Percentiles rank a stretch among this genome's conserved stretches.
Evolutionary conservation across 2,888 invertebrate species (phyloP).

Genomic region (Ischnus inquisitorius): DNA sequence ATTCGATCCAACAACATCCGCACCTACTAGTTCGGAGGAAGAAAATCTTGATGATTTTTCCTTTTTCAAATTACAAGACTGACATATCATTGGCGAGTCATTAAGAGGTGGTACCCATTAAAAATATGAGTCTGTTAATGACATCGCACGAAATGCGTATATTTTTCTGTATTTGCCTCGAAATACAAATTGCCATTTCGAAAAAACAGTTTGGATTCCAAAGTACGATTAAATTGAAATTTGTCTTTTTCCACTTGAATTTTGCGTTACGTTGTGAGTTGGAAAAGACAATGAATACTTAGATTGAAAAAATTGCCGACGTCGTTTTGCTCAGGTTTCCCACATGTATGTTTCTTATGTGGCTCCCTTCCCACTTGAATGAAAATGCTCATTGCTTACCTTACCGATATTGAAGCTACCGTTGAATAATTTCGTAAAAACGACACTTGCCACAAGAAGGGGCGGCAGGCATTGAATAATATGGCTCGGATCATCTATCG

Average conservation of each 20-base stretch:
- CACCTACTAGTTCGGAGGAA: neutral
- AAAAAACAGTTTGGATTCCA: no score
- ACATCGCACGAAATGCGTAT: no score
- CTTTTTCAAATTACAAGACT: neutral
- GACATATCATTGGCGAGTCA: neutral
- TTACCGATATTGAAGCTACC: neutral
- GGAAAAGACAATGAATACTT: neutral
- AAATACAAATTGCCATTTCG: no score
- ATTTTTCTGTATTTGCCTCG: no score
- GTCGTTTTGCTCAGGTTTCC: no score
- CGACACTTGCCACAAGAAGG: neutral
- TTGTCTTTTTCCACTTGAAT: no score
- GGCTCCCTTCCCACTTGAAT: neutral
- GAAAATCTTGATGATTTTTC: neutral
- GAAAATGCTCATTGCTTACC: neutral
- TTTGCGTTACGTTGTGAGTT: no score
- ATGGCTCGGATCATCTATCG: neutral
- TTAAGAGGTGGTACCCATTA: no score
- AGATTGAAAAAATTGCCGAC: neutral
- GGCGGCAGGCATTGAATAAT: neutral
- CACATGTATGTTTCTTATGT: neutral
- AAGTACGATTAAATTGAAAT: no score
- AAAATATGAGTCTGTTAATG: no score
- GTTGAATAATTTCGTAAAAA: neutral
- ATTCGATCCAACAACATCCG: constrained; percentile 21